phyloP scores from a whole-genome alignment of 2,797 vertebrate genomes.

The Poliocrania exsul region DNA sequence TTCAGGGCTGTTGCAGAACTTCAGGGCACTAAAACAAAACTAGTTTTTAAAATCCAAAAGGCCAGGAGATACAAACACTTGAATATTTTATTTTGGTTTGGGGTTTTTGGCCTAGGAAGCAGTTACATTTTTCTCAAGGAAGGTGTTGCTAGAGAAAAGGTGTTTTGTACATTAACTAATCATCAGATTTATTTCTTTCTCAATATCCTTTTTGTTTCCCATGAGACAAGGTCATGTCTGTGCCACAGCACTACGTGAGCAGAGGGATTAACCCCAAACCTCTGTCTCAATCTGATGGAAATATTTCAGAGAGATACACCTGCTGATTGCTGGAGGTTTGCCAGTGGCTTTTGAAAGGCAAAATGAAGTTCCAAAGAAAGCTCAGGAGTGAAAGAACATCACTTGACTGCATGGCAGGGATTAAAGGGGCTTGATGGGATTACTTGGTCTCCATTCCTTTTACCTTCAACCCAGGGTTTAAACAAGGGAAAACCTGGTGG shows the following conservation, averaged over 20 bases:
- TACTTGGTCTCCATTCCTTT: not conserved
- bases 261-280: not conserved
- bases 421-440: not conserved
- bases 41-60: not conserved
- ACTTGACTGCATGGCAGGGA: not conserved
- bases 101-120: not conserved
- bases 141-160: not conserved
- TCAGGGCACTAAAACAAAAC: not conserved
- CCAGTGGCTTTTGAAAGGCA: not conserved
- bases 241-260: not conserved
- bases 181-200: not conserved
- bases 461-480: not conserved
- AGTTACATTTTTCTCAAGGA: not conserved
- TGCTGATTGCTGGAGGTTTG: not conserved
- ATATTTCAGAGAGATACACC: not conserved
- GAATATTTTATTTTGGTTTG: not conserved
- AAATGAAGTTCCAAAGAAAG: not conserved
- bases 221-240: not conserved
- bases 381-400: not conserved
- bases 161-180: not conserved
- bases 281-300: not conserved
- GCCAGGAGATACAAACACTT: not conserved
- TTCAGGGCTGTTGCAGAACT: not conserved
- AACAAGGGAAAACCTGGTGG: not conserved
- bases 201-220: fast-evolving